Base-by-base conservation (phyloP, 2,113 vertebrate genomes). In the Nansenia antarctica region DNA sequence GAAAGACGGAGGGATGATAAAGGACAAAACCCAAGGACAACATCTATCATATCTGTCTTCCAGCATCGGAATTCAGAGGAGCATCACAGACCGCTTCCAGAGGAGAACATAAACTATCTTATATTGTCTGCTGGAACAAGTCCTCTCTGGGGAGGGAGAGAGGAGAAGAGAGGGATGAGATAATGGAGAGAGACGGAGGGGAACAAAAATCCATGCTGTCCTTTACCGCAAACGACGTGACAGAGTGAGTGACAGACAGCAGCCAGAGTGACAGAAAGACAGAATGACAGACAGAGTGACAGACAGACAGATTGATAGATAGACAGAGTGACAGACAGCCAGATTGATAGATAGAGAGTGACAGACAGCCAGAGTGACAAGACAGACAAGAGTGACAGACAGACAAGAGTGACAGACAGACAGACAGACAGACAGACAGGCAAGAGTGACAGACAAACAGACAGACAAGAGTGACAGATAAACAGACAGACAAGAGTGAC, bases 1-100 rank as follows among this genome's bases (percentile, higher is more conserved):
- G 79, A 85, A 72, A 74, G 70, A 81, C 77, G 72, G 9, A 30
- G 20, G n/a, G 8, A 11, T 57, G 34, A 55, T 61, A n/a, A 58
- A 73, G 71, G 73, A 78, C 39, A 66, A 66, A 78, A 70, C 66
- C 67, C 74, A 80, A 85, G 81, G 78, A 68, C 74, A 78, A 64
- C 55, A 73, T 61, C 79, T 85, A 76, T 79, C 78, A 76, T 83
- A 84, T 86, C 76, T 80, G 22, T 45, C 22, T 34, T n/a, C n/a
- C n/a, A n/a, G n/a, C n/a, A n/a, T n/a, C n/a, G n/a, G n/a, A n/a
- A n/a, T n/a, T n/a, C n/a, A n/a, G n/a, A n/a, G n/a, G n/a, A n/a
- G n/a, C n/a, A n/a, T n/a, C n/a, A n/a, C n/a, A n/a, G n/a, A n/a
- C n/a, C n/a, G n/a, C n/a, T n/a, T n/a, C n/a, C n/a, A n/a, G n/a